These are phyloP conservation scores for Mormyrus iriodes DNA, from an alignment of 2,113 vertebrate species.

Conservation along the genomic window DNA sequence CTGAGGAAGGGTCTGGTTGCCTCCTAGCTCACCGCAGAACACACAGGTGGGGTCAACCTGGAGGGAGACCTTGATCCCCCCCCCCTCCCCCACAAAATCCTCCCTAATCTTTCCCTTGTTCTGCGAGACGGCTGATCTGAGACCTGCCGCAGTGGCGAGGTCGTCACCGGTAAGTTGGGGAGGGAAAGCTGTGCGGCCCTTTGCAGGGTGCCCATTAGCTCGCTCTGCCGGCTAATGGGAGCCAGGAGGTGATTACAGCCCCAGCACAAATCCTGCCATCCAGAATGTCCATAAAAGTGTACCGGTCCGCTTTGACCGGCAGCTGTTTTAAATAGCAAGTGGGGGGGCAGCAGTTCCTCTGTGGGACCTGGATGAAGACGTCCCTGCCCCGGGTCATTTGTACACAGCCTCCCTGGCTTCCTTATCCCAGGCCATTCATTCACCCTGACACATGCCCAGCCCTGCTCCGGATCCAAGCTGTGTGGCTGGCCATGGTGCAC, in stretches of 20 bases:
- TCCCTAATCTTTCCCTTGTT: conserved; percentile 14
- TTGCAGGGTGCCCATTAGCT: conserved; percentile 7
- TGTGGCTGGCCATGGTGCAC: neutral
- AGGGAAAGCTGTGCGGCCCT: neutral
- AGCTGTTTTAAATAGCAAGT: conserved; percentile 25
- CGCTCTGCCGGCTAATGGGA: conserved; percentile 14
- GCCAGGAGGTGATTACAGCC: conserved; percentile 27
- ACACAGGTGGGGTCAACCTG: conserved; percentile 66
- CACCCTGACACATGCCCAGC: neutral
- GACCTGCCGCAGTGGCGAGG: neutral
- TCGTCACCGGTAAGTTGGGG: conserved; percentile 6
- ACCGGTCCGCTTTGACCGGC: neutral
- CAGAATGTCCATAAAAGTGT: conserved; percentile 21
- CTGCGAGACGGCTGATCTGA: neutral
- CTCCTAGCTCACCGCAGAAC: neutral
- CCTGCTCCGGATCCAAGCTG: neutral
- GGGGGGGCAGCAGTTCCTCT: neutral
- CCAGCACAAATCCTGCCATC: conserved; percentile 16
- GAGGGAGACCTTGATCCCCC: conserved; percentile 39
- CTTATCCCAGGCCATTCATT: neutral
- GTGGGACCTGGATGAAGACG: neutral
- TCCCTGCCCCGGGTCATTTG: neutral
- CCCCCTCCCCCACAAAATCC: conserved; percentile 13
- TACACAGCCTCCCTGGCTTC: neutral
- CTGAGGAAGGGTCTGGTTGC: neutral